Evolutionary conservation across 2,797 vertebrate genomes (phyloP).

Genomic region (Vireo griseus): DNA sequence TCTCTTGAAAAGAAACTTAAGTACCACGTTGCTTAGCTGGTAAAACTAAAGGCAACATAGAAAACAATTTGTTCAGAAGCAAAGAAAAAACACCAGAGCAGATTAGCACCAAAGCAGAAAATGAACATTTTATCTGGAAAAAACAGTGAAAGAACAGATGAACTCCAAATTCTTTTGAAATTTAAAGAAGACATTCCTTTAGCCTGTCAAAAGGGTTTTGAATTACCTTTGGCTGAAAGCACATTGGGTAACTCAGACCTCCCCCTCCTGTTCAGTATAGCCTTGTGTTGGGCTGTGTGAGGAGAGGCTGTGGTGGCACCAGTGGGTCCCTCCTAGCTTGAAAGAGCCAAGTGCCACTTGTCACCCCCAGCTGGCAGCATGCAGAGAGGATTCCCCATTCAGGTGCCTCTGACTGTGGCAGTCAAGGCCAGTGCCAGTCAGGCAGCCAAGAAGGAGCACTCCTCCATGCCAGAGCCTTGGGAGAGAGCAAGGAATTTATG

Average conservation of each 20-base stretch:
- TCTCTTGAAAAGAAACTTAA: background rate
- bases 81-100: background rate
- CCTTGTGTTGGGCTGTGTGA: fast-evolving
- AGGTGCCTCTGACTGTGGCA: background rate
- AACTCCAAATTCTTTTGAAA: background rate
- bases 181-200: background rate
- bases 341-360: fast-evolving
- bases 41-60: background rate
- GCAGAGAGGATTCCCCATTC: background rate
- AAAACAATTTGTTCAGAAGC: background rate
- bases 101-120: background rate
- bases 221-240: background rate
- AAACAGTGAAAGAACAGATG: background rate
- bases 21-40: background rate
- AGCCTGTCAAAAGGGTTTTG: background rate
- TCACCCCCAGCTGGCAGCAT: background rate
- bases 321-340: fast-evolving
- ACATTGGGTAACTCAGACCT: background rate
- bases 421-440: fast-evolving
- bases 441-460: background rate
- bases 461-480: background rate
- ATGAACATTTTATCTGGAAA: background rate
- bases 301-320: background rate
- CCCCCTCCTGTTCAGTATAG: background rate
- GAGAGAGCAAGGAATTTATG: background rate